A percentile compares a stretch with the other conserved stretches of the same genome.
Evolutionary conservation across 2,888 invertebrate genomes (phyloP).

Genomic region (Epinotia nisella): DNA sequence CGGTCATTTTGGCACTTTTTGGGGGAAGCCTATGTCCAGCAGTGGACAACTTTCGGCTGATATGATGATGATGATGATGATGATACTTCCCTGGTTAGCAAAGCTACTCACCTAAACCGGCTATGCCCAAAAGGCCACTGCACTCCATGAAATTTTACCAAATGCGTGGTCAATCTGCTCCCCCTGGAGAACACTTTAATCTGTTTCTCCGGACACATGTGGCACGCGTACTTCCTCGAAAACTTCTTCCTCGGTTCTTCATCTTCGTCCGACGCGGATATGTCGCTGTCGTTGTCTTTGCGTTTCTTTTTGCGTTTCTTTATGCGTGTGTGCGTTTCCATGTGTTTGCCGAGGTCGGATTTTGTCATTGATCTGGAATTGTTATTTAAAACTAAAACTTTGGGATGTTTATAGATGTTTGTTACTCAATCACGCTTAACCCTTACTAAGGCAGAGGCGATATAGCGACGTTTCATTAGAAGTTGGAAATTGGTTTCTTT

Average conservation of each 20-base stretch:
- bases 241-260: slow-evolving; percentile 52
- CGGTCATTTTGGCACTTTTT: too few species aligned
- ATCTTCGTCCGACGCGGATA: slow-evolving; percentile 60
- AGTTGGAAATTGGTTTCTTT: too few species aligned
- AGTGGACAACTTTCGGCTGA: too few species aligned
- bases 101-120: slow-evolving; percentile 82
- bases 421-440: too few species aligned
- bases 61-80: too few species aligned
- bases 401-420: too few species aligned
- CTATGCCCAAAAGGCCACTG: slow-evolving; percentile 91
- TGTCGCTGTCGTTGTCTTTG: slow-evolving; percentile 49
- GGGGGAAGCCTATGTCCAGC: too few species aligned
- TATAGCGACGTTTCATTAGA: too few species aligned
- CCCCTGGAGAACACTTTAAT: slow-evolving; percentile 86
- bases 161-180: slow-evolving; percentile 87
- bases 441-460: too few species aligned
- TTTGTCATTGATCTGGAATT: slow-evolving; percentile 84
- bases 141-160: slow-evolving; percentile 89
- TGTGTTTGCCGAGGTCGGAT: slow-evolving; percentile 85
- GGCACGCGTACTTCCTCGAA: slow-evolving; percentile 85
- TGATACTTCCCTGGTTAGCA: too few species aligned
- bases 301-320: slow-evolving; percentile 58
- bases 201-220: slow-evolving; percentile 87
- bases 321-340: slow-evolving; percentile 72
- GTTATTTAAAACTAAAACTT: background rate